Percentiles rank a stretch among this genome's conserved stretches.
These are phyloP conservation scores for Poecilia wingei DNA, from an alignment of 2,797 vertebrate species.

Conservation along the genomic window DNA sequence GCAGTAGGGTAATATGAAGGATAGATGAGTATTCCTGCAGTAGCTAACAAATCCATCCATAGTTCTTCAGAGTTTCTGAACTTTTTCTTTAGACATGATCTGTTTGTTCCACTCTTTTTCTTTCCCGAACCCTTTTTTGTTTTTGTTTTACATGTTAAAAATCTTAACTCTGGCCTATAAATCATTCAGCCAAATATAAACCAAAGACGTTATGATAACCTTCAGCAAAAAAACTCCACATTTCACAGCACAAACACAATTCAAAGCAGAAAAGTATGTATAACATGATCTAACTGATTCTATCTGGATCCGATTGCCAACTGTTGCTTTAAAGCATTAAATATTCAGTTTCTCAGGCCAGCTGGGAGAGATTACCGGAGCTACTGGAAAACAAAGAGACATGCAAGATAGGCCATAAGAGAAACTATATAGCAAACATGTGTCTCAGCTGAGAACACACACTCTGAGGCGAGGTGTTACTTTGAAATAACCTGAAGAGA, in stretches of 20 bases:
- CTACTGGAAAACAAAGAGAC: not conserved
- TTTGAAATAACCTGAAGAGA: not conserved
- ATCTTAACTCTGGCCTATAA: not conserved
- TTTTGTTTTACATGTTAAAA: not conserved
- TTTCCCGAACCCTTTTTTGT: not conserved
- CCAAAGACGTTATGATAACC: not conserved
- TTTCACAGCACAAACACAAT: not conserved
- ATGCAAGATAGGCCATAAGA: not conserved
- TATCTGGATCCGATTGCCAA: not conserved
- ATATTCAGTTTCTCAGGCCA: not conserved
- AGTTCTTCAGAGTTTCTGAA: not conserved
- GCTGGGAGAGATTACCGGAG: not conserved
- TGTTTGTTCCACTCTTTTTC: not conserved
- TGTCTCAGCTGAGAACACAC: not conserved
- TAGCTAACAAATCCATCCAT: not conserved
- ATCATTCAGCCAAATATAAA: not conserved
- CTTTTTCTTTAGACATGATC: not conserved
- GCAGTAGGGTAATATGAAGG: not conserved
- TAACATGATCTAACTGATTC: not conserved
- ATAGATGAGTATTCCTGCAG: constrained; percentile 1
- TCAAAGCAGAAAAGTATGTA: not conserved
- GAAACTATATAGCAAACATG: not conserved
- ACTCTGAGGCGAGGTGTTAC: not conserved
- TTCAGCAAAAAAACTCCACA: not conserved
- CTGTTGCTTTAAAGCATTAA: not conserved